Base-by-base conservation (phyloP, 2,888 invertebrate species). In the Heterodera filipjevi region DNA sequence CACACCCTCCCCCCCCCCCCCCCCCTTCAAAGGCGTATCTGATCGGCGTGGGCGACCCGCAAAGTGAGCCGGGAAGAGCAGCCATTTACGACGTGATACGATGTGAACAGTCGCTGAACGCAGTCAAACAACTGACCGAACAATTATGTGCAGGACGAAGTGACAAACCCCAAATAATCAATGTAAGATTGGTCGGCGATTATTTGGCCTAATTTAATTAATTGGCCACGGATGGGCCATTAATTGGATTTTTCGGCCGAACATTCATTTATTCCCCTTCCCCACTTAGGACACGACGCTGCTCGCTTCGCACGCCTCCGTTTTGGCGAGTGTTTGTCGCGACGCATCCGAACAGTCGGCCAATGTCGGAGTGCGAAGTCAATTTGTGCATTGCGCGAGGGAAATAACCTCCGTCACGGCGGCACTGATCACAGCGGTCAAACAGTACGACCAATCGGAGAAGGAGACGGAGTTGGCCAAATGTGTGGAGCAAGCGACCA, bases 391-490 rank as follows among this genome's bases (percentile, higher is more conserved):
- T 89, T 94, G 95, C 83, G 98, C 98, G 77, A 96, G 96, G 90
- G 96, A 97, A 88, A 95, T 99, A 2, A 98, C 98, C 74, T 95
- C 95, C 90, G 95, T 95, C 30, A 99, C 99, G 0, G 95, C 96
- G 0, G 93, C 93, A 82, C 92, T 99, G 32, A 97, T 99, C 32
- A 95, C 94, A 90, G 94, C 95, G 90, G 96, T 98, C 87, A 98
- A 97, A 91, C 91, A 91, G 10, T 86, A 92, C 49, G 96, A 97
- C 90, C 92, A 93, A 46, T 94, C 95, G 87, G 95, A 95, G 86
- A 93, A 71, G 79, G 80, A 83, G 19, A 77, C 75, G 22, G 90
- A 90, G 81, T 85, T 90, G 39, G 0, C 91, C 77, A 85, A 84
- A 70, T 90, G 90, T 85, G 89, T 90, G 0, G 88, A 92, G 8